Base-by-base conservation (phyloP, 2,797 vertebrate genomes). In the Hoplostethus atlanticus region DNA sequence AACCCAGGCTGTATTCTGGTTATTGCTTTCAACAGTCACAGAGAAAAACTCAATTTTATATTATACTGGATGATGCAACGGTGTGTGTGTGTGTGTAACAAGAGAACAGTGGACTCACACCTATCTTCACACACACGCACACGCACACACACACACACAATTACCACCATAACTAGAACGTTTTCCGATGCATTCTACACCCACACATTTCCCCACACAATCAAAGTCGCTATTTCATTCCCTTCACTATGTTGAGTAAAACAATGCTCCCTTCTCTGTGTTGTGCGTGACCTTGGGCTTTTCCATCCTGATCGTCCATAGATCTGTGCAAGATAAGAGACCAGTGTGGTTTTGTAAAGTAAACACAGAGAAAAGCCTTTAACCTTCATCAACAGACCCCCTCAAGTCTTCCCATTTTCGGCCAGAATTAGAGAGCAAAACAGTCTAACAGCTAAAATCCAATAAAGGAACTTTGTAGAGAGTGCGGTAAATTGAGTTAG, bases 401-500 rank as follows among this genome's bases (percentile, higher is more conserved):
- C 57, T 62, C 64, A 76, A 76, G 58, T 78, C 62, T 64, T 66
- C 11, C 58, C 50, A 21, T 83, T 91, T 89, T 83, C 64, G 69
- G 52, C 58, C 61, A 42, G 74, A 91, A 89, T 91, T 77, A 87
- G 81, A 44, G 25, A 36, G 50, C 50, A 63, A 58, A 40, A 91
- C 64, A 76, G 81, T 80, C 76, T 85, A 83, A 88, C 76, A 84
- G 70, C 79, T 77, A 65, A 84, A 90, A 91, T 87, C 68, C 79
- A 93, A 91, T 92, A 89, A 89, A 65, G 82, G 79, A 51, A 61
- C 87, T 76, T 76, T 84, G 88, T 87, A 61, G 78, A 79, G 69
- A 61, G 76, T 60, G 57, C 56, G 58, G 87, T 79, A 88, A 92
- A 93, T 93, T 88, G 75, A 85, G 89, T 93, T 93, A 90, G 81